A percentile compares a stretch with the other conserved stretches of the same genome.
Evolutionary conservation across 2,797 vertebrate species (phyloP).

Genomic region (Tragopan temminckii): DNA sequence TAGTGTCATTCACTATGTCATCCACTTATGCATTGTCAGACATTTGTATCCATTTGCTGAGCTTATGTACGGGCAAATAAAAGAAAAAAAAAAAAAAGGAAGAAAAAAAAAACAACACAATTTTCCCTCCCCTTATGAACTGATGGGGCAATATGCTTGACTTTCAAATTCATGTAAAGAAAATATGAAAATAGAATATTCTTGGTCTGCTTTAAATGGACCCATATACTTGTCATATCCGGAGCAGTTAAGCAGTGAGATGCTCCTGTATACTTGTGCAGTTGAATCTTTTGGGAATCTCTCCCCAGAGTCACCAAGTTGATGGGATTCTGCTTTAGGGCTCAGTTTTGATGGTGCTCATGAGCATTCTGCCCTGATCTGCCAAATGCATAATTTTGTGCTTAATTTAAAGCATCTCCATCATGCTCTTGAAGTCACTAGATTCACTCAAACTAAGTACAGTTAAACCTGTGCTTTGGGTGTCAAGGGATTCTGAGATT

Average conservation of each 20-base stretch:
- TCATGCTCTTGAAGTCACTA: not conserved
- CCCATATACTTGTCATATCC: rapidly evolving
- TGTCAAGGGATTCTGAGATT: not conserved
- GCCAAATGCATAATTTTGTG: not conserved
- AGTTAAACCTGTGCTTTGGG: not conserved
- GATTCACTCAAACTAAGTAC: not conserved
- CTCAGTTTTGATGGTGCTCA: not conserved
- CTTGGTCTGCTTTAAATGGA: not conserved
- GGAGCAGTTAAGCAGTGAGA: not conserved
- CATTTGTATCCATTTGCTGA: constrained; percentile 48
- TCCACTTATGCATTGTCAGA: constrained; percentile 7
- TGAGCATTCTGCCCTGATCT: not conserved
- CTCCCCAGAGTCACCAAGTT: not conserved
- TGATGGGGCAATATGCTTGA: not conserved
- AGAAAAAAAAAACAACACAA: too few species aligned
- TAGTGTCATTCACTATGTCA: not conserved
- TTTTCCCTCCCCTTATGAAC: not conserved
- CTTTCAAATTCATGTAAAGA: not conserved
- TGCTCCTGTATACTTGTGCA: not conserved
- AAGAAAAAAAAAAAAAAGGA: not conserved
- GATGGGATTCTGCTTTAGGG: not conserved
- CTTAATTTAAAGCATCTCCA: not conserved
- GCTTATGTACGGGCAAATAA: not conserved
- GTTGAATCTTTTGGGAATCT: not conserved
- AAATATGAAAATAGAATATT: not conserved